Evolutionary conservation across 2,113 vertebrate genomes (phyloP), one percentile per base, ranked within the genome.

Genomic region (Centropus unirufus): DNA sequence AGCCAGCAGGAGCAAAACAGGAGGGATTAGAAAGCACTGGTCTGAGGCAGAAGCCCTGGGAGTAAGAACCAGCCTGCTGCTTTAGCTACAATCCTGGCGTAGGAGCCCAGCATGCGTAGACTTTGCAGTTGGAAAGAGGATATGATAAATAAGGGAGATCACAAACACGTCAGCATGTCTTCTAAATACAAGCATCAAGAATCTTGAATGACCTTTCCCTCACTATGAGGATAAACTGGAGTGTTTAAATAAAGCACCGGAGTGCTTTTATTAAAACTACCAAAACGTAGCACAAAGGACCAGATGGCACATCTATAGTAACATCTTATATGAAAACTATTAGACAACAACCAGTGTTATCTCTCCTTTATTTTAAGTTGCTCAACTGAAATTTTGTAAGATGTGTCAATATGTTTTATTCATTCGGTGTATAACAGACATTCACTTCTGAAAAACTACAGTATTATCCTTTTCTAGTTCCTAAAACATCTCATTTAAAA

Each of bases 11-110:
- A 94, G 42, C 67, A 80, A 30, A 95, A 69, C 0, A 1, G 47
- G 75, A 89, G 46, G 42, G 67, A 94, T 69, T 58, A 88, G 87
- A 76, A 86, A 77, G 51, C 72, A 69, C n/a, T 74, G 78, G 75
- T 77, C 55, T 88, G 68, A 85, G 85, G 55, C 90, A 89, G 47
- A 89, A 92, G 36, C 7, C 42, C 64, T 40, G 58, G 73, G 55
- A 90, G 21, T 44, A 91, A 86, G n/a, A 80, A 67, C 64, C 74
- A 74, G 77, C 74, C 76, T 47, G 75, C 54, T 87, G 85, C 78
- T 88, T 68, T 75, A 89, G 80, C 54, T 66, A n/a, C 32, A 82
- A 44, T 69, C 69, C 86, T 72, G 46, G 54, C 76, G 79, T 0
- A 47, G 39, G 66, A 96, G 34, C 64, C 73, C 30, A 83, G 77